A percentile compares a stretch with the other conserved stretches of the same genome.
phyloP scores from a whole-genome alignment of 2,888 invertebrate species.

The Brenthis ino region DNA sequence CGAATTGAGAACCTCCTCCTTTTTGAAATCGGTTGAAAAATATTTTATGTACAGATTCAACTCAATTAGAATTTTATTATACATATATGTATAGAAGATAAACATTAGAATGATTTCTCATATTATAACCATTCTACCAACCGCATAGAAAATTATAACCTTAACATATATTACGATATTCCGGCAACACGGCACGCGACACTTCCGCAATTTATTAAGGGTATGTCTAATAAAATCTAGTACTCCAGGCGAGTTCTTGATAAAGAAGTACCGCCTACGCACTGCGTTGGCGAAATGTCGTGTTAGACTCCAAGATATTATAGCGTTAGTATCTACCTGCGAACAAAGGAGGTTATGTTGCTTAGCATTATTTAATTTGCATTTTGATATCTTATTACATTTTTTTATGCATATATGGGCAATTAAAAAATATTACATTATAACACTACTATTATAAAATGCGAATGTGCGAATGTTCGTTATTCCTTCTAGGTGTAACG shows the following conservation, averaged over 20 bases:
- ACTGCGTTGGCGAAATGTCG: conserved; percentile 60
- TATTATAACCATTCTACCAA: background rate
- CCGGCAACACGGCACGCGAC: conserved; percentile 40
- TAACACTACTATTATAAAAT: no score
- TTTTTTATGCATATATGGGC: no score
- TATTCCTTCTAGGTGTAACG: no score
- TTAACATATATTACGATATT: conserved; percentile 23
- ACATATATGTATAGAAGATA: no score
- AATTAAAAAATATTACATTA: no score
- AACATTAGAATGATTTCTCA: background rate
- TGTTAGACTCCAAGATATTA: conserved; percentile 53
- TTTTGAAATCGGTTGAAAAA: no score
- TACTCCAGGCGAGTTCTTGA: conserved; percentile 47
- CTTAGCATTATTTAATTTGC: no score
- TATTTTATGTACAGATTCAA: no score
- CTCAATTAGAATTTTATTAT: no score
- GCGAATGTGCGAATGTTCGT: no score
- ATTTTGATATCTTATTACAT: no score
- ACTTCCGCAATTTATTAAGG: conserved; percentile 66
- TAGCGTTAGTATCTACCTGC: conserved; percentile 41
- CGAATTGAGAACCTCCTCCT: no score
- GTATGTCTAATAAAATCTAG: conserved; percentile 66
- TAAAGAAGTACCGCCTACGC: conserved; percentile 75
- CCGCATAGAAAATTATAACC: conserved; percentile 22
- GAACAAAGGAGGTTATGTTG: conserved; percentile 5